Evolutionary conservation across 2,888 invertebrate species (phyloP).

Genomic region (Argynnis bischoffii): DNA sequence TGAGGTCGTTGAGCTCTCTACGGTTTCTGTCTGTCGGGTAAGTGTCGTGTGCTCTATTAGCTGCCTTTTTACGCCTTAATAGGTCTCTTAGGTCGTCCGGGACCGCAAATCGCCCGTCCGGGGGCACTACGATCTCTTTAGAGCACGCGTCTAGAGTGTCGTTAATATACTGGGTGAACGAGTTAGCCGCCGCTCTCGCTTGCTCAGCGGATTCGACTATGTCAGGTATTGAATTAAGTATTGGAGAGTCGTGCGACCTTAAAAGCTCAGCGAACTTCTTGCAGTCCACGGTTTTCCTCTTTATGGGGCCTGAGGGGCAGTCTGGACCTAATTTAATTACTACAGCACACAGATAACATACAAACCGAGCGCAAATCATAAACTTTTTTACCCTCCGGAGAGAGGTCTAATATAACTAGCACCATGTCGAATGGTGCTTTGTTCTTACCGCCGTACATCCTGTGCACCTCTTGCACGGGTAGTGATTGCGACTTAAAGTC

Average conservation of each 20-base stretch:
- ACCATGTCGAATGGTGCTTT: conserved; percentile 6
- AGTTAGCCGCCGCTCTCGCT: too few relatives aligned
- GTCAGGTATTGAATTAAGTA: background rate
- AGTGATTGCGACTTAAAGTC: conserved; percentile 9
- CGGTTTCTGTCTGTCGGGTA: too few relatives aligned
- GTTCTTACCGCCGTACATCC: background rate
- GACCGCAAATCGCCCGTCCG: background rate
- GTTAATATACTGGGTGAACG: too few relatives aligned
- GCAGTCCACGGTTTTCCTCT: too few relatives aligned
- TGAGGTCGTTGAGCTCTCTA: background rate
- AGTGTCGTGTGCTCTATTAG: too few relatives aligned
- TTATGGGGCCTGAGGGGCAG: too few relatives aligned
- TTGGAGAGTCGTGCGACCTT: background rate
- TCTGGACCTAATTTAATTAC: too few relatives aligned
- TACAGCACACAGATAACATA: background rate
- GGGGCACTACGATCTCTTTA: background rate
- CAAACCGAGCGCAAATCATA: too few relatives aligned
- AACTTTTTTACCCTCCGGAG: background rate
- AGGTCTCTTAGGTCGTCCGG: background rate
- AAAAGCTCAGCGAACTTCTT: background rate
- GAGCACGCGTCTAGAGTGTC: background rate
- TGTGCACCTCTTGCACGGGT: conserved; percentile 5
- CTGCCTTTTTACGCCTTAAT: too few relatives aligned
- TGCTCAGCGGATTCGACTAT: background rate
- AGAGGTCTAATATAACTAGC: background rate